These are phyloP conservation scores for Dromococcyx pavoninus DNA, from an alignment of 2,797 vertebrate genomes.

Conservation along the genomic window DNA sequence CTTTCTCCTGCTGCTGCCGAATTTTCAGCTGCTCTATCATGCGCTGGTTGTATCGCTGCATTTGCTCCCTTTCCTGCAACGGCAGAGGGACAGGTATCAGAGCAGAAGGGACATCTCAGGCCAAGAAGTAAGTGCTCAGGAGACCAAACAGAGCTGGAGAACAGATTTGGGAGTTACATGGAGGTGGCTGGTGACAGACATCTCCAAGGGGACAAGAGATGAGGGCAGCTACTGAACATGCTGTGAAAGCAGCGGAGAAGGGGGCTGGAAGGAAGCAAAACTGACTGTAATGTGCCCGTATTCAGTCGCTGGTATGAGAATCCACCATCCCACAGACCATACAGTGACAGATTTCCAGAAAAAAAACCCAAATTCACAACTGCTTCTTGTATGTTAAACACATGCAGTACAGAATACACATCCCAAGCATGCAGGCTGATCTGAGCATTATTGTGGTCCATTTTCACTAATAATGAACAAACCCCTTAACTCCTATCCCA, in stretches of 20 bases:
- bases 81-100: not conserved
- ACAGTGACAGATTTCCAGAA: not conserved
- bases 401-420: rapidly evolving
- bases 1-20: conserved; percentile 91
- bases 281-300: not conserved
- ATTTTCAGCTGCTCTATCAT: conserved; percentile 89
- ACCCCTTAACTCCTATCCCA: not conserved
- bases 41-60: conserved; percentile 96
- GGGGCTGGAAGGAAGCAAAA: not conserved
- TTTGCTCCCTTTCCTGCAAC: conserved; percentile 91
- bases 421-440: not conserved
- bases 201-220: not conserved
- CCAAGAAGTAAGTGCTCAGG: not conserved
- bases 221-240: not conserved
- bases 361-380: not conserved
- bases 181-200: not conserved
- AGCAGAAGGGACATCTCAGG: not conserved
- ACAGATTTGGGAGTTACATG: rapidly evolving
- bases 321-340: not conserved
- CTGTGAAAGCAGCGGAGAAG: not conserved
- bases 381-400: not conserved
- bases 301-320: not conserved
- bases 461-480: not conserved
- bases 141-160: not conserved
- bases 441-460: rapidly evolving